Conservation (phyloP, 2,797 vertebrate species). For the Alectoris magna region DNA sequence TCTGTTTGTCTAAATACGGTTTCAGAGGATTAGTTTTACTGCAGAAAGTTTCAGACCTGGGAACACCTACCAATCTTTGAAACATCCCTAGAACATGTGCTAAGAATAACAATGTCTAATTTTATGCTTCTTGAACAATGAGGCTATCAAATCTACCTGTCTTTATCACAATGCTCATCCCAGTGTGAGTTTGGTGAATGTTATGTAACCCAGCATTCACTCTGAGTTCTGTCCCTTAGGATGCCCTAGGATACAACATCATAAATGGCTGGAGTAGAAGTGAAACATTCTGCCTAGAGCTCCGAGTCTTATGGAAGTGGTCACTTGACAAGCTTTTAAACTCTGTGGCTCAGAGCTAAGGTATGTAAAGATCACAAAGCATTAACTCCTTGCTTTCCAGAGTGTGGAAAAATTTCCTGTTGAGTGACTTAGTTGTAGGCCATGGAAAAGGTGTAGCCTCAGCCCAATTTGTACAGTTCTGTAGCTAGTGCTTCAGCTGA, state of each 20-base stretch:
- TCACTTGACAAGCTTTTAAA: neutral
- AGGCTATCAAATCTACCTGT: neutral
- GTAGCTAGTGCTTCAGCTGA: neutral
- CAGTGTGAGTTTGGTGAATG: neutral
- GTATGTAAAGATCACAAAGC: neutral
- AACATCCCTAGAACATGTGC: accelerated
- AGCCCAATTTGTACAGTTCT: neutral
- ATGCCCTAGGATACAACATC: neutral
- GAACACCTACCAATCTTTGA: accelerated
- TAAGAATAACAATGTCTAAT: neutral
- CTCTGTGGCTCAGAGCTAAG: neutral
- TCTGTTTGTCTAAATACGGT: neutral
- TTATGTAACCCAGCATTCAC: neutral
- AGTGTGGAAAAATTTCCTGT: neutral
- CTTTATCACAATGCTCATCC: neutral
- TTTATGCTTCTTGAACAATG: neutral
- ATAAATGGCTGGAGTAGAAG: neutral
- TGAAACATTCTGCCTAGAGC: neutral
- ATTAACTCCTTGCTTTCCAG: neutral
- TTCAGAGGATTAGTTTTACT: neutral
- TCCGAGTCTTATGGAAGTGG: neutral
- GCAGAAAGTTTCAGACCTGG: neutral
- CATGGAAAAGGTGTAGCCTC: accelerated
- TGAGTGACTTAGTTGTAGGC: neutral
- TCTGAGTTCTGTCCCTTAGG: accelerated